Conservation (phyloP, 2,888 invertebrate genomes). For the Eledone cirrhosa region DNA sequence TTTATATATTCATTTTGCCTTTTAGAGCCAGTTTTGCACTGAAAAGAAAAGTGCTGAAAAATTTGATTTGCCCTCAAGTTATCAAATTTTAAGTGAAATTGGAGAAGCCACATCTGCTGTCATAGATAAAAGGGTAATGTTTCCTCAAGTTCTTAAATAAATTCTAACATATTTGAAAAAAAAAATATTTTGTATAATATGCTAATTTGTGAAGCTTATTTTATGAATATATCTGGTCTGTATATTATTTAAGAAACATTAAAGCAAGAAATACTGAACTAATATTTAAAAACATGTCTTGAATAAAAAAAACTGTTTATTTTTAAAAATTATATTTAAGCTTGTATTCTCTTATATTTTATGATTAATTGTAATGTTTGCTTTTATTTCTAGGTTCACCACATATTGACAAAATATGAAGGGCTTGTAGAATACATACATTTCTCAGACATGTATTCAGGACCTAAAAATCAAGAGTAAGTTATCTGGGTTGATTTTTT, state of each 20-base stretch:
- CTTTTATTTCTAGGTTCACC: constrained; percentile 51
- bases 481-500: constrained; percentile 63
- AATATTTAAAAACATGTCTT: too few species aligned
- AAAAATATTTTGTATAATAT: too few species aligned
- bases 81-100: constrained; percentile 83
- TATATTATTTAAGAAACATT: too few species aligned
- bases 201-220: too few species aligned
- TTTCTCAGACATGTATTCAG: constrained; percentile 95
- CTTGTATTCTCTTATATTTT: too few species aligned
- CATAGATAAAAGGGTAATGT: constrained; percentile 78
- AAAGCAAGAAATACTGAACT: too few species aligned
- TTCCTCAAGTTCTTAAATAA: too few species aligned
- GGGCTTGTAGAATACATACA: constrained; percentile 93
- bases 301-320: too few species aligned
- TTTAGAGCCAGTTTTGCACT: constrained; percentile 79
- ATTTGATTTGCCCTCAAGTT: constrained; percentile 77
- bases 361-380: background rate
- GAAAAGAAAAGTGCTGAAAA: constrained; percentile 85
- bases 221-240: too few species aligned
- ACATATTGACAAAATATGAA: constrained; percentile 75
- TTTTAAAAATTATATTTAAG: too few species aligned
- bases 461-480: constrained; percentile 88
- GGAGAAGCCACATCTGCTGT: constrained; percentile 86
- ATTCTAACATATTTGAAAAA: too few species aligned
- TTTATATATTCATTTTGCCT: background rate